Percentiles rank a stretch among this genome's conserved stretches.
Conservation (phyloP, 2,888 invertebrate species). For the Tuberolachnus salignus region DNA sequence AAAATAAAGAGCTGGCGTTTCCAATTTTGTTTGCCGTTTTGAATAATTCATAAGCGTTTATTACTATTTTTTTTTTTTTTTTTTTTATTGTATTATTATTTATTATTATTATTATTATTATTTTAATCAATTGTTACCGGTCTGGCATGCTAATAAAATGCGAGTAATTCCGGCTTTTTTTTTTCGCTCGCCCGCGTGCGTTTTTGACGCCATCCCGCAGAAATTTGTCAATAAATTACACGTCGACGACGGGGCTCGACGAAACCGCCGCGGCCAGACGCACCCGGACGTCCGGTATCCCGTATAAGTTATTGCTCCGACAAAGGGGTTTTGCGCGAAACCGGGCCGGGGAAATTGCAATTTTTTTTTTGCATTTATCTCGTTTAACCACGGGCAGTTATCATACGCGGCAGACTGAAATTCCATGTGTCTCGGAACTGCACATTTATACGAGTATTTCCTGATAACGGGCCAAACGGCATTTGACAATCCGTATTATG, state of each 20-base stretch:
- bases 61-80: too few relatives aligned
- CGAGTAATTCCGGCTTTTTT: constrained; percentile 27
- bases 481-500: background rate
- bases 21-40: constrained; percentile 43
- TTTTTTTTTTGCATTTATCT: constrained; percentile 13
- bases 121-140: constrained; percentile 48
- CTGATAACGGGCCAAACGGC: background rate
- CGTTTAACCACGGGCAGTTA: background rate
- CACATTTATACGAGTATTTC: background rate
- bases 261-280: background rate
- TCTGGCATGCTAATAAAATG: constrained; percentile 47
- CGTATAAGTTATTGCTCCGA: constrained; percentile 15
- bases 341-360: background rate
- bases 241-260: background rate
- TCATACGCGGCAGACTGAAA: background rate
- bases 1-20: constrained; percentile 33
- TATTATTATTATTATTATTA: background rate
- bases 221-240: constrained; percentile 31
- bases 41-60: constrained; percentile 48
- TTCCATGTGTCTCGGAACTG: background rate
- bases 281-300: constrained; percentile 15
- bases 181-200: background rate
- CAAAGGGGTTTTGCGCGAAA: background rate
- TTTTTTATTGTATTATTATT: too few relatives aligned
- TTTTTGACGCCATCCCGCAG: constrained; percentile 16